Evolutionary conservation across 2,888 invertebrate genomes (phyloP), one percentile per base, ranked within the genome.

Genomic region (Polia nebulosa): DNA sequence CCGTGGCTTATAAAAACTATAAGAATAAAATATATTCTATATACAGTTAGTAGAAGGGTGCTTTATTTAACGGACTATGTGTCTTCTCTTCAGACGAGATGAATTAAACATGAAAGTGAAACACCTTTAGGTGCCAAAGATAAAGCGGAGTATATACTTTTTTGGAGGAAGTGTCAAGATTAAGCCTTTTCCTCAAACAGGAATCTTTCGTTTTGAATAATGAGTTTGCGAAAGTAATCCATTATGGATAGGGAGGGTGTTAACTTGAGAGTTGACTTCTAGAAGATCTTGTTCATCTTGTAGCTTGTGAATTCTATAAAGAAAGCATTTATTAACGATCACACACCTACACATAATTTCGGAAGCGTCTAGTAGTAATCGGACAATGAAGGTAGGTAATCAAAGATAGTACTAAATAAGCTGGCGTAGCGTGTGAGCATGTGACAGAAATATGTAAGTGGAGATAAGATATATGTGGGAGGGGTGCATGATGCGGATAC

Each of bases 31-130:
- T n/a, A n/a, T n/a, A n/a, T n/a, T n/a, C n/a, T 80, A 76, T 68
- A 72, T 62, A 80, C 29, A 55, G 62, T 53, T 60, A 67, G 56
- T 44, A 7, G 11, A 73, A 66, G 52, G 68, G 66, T 81, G 47
- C 67, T 72, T 81, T 66, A 81, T 67, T 75, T 78, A 78, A 62
- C 52, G 61, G 57, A 39, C 49, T 44, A 63, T 64, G 63, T 71
- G 60, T 72, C 74, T 66, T 49, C 44, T 60, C 47, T 79, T 55
- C 63, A 75, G 17, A 64, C 53, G 53, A 71, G 55, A 79, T 81
- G 82, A 81, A 81, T 80, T 76, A 81, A 71, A 79, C 82, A 81
- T 81, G 68, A 68, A 77, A 66, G 44, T 68, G 66, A 58, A 69
- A 75, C 79, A 71, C 72, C 59, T 72, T 62, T 45, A 58, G 63